Evolutionary conservation across 2,797 vertebrate species (phyloP).

Genomic region (Leptoclinus maculatus): DNA sequence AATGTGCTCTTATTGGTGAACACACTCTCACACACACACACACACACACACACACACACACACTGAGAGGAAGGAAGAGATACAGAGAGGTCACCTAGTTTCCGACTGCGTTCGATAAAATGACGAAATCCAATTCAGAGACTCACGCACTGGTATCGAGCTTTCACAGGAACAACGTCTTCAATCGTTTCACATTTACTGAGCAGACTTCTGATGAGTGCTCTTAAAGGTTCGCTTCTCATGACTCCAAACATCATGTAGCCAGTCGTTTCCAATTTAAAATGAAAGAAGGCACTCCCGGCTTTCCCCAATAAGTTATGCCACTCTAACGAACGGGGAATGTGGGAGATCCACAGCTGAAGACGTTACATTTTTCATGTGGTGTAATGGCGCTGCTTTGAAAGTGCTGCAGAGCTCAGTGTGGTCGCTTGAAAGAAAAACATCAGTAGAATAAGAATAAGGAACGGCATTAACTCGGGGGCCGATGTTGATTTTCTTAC

Average conservation of each 20-base stretch:
- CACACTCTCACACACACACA: conserved; percentile 10
- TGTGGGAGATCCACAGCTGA: conserved; percentile 30
- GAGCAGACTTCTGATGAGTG: conserved; percentile 20
- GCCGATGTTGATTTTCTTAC: conserved; percentile 10
- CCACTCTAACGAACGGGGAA: conserved; percentile 38
- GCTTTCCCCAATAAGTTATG: conserved; percentile 46
- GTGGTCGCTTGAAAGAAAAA: conserved; percentile 24
- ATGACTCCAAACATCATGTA: conserved; percentile 37
- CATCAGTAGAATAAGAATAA: conserved; percentile 14
- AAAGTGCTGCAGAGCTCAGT: background rate
- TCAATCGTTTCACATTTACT: background rate
- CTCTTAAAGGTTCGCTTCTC: conserved; percentile 25
- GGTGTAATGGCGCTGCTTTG: conserved; percentile 36
- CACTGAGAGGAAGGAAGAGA: background rate
- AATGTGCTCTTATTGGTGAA: conserved; percentile 26
- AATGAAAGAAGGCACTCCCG: conserved; percentile 24
- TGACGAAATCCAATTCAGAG: background rate
- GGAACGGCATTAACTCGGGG: background rate
- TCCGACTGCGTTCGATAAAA: conserved; percentile 7
- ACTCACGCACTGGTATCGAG: background rate
- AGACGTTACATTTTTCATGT: conserved; percentile 48
- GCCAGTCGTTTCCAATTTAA: conserved; percentile 31
- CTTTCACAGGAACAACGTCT: background rate
- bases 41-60: conserved; percentile 3
- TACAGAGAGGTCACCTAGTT: background rate